phyloP scores from a whole-genome alignment of 1,140 invertebrate species.

The Tetranychus urticae region DNA sequence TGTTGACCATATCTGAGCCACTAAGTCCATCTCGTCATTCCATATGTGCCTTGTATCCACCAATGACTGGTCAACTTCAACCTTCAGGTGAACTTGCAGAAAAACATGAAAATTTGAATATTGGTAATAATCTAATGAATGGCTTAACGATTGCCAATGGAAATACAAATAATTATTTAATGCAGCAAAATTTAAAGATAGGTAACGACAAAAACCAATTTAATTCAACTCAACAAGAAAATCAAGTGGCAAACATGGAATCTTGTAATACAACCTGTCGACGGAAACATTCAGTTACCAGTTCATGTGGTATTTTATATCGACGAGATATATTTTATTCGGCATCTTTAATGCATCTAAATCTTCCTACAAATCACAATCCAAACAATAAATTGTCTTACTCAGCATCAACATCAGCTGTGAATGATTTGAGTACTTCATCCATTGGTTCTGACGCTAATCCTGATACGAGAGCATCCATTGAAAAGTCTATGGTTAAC shows the following conservation, averaged over 20 bases:
- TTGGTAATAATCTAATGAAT: no score
- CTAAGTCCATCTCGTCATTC: not conserved
- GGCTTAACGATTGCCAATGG: not conserved
- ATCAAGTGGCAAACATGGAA: no score
- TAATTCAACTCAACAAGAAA: no score
- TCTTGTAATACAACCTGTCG: no score
- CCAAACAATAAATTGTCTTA: conserved; percentile 26
- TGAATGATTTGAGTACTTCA: conserved; percentile 8
- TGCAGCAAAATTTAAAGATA: not conserved
- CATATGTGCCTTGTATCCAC: not conserved
- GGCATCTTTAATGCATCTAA: conserved; percentile 16
- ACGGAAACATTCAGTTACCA: not conserved
- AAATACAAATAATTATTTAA: not conserved
- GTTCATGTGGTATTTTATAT: conserved; percentile 27
- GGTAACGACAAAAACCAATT: not conserved
- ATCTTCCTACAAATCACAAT: no score
- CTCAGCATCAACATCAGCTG: conserved; percentile 22
- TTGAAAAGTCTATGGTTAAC: no score
- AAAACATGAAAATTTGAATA: no score
- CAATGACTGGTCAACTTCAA: not conserved
- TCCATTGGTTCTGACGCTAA: conserved; percentile 6
- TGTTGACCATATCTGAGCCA: no score
- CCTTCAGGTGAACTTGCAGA: not conserved
- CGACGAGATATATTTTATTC: conserved; percentile 65
- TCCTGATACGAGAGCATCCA: not conserved